Evolutionary conservation across 1,140 invertebrate species (phyloP).

Genomic region (Cherax destructor): DNA sequence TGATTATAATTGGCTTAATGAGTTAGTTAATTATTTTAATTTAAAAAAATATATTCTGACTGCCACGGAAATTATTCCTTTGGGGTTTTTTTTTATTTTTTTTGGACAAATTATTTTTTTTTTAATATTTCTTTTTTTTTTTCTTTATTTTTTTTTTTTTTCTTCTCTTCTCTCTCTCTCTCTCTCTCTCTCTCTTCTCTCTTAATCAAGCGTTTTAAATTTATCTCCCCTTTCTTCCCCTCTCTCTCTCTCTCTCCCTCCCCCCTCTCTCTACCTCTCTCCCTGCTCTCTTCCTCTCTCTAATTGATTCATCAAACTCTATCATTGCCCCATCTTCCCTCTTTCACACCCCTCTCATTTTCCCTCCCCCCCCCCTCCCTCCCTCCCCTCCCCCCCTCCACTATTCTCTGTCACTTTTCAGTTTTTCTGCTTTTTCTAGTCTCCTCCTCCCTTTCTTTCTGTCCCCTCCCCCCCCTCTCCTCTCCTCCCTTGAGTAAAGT

Average conservation of each 20-base stretch:
- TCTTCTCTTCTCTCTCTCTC: constrained; percentile 38
- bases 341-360: not conserved
- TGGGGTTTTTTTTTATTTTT: too few relatives aligned
- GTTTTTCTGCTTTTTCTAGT: not conserved
- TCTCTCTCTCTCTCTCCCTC: constrained; percentile 11
- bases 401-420: not conserved
- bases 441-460: not conserved
- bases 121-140: constrained; percentile 15
- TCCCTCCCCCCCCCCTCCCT: not conserved
- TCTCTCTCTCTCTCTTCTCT: not conserved
- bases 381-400: not conserved
- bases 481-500: too few relatives aligned
- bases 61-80: too few relatives aligned
- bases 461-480: too few relatives aligned
- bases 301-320: not conserved
- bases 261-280: constrained; percentile 6
- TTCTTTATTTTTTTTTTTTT: constrained; percentile 20
- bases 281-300: not conserved
- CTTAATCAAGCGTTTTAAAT: not conserved
- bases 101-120: too few relatives aligned
- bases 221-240: constrained; percentile 13
- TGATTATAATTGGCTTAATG: too few relatives aligned
- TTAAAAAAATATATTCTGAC: too few relatives aligned
- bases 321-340: too few relatives aligned
- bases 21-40: too few relatives aligned